Conservation (phyloP, 2,888 invertebrate genomes). For the Scrobipalpa costella region DNA sequence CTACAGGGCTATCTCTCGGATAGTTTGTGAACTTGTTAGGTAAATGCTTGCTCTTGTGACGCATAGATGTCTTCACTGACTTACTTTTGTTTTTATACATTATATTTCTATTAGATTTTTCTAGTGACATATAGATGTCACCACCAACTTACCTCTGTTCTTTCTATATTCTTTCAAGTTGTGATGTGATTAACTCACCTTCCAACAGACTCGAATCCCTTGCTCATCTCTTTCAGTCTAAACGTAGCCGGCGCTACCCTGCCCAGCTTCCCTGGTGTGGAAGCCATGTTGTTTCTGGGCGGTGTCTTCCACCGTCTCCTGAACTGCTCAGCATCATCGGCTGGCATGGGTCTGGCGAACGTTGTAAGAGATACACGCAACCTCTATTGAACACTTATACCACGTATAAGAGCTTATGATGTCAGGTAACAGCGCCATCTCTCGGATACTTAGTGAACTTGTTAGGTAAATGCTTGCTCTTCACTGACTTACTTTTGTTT, state of each 20-base stretch:
- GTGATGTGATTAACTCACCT: constrained; percentile 72
- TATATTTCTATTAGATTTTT: too few species aligned
- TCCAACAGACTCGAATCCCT: constrained; percentile 94
- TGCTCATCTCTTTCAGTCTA: constrained; percentile 49
- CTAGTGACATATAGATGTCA: too few species aligned
- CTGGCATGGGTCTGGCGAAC: constrained; percentile 93
- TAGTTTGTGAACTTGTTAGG: not conserved
- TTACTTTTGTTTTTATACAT: too few species aligned
- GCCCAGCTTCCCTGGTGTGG: constrained; percentile 33
- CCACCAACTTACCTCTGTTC: too few species aligned
- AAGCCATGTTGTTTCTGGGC: not conserved
- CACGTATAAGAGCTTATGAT: not conserved
- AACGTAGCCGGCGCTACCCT: constrained; percentile 26
- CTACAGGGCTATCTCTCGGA: not conserved
- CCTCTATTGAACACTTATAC: not conserved
- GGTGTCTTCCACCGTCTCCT: constrained; percentile 83
- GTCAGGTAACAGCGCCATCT: not conserved
- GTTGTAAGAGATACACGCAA: not conserved
- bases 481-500: not conserved
- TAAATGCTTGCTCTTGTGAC: not conserved
- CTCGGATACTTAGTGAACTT: not conserved
- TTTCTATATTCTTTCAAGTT: too few species aligned
- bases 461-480: not conserved
- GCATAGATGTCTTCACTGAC: too few species aligned
- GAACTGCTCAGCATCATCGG: constrained; percentile 85